Percentiles rank a stretch among this genome's conserved stretches.
phyloP scores from a whole-genome alignment of 2,797 vertebrate species.

The Parauchenoglanis punctatus region DNA sequence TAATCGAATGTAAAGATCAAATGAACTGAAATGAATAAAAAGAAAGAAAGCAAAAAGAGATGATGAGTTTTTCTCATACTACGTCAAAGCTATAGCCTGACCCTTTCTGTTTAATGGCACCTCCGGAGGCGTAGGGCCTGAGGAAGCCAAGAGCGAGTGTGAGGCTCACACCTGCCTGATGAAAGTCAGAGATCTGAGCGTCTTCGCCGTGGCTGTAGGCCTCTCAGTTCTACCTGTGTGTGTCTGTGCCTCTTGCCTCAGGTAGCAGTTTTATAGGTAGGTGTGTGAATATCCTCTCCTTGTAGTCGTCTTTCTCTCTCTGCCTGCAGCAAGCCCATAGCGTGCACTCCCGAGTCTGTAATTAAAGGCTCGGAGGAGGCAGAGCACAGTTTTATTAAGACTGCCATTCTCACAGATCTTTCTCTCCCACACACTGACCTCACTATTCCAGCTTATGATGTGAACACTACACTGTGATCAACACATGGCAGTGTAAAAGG shows the following conservation, averaged over 20 bases:
- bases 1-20: background rate
- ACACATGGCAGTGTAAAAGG: background rate
- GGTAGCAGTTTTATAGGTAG: slow-evolving; percentile 43
- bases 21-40: background rate
- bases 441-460: background rate
- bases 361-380: slow-evolving; percentile 71
- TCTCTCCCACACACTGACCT: background rate
- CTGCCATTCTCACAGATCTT: slow-evolving; percentile 21
- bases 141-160: slow-evolving; percentile 45
- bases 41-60: background rate
- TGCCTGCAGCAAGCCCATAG: slow-evolving; percentile 29
- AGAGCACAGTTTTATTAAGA: slow-evolving; percentile 65
- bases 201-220: slow-evolving; percentile 14
- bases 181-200: slow-evolving; percentile 33
- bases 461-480: slow-evolving; percentile 3
- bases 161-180: slow-evolving; percentile 44
- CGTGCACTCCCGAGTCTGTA: slow-evolving; percentile 70
- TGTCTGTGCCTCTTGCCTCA: slow-evolving; percentile 29
- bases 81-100: background rate
- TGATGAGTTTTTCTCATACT: background rate
- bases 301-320: slow-evolving; percentile 38
- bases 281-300: slow-evolving; percentile 39
- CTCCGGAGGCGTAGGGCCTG: slow-evolving; percentile 22
- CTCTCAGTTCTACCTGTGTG: slow-evolving; percentile 18
- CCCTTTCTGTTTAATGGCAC: slow-evolving; percentile 17